phyloP scores from a whole-genome alignment of 2,113 vertebrate species.

The Chaetops frenatus region DNA sequence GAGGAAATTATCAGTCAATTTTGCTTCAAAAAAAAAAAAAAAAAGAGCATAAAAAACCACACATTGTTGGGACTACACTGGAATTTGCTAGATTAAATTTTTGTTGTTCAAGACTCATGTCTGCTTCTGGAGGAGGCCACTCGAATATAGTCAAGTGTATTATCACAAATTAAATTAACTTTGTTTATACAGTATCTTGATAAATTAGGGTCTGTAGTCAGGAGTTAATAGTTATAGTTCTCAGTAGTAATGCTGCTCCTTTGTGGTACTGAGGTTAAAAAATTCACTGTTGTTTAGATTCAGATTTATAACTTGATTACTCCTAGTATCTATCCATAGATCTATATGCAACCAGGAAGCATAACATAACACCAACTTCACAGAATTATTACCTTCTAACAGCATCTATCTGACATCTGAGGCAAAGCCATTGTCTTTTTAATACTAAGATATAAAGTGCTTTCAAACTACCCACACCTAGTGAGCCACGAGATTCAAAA shows the following conservation, averaged over 20 bases:
- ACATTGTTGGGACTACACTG: neutral
- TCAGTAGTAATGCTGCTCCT: neutral
- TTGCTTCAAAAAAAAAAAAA: neutral
- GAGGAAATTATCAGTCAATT: neutral
- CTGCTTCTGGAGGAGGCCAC: neutral
- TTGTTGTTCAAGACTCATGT: neutral
- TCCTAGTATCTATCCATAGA: neutral
- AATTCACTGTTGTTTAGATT: neutral
- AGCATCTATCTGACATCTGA: neutral
- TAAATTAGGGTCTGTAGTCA: neutral
- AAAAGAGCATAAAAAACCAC: neutral
- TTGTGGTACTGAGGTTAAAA: neutral
- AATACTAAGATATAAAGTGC: neutral
- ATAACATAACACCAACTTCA: neutral
- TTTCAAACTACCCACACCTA: neutral
- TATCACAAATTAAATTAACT: neutral
- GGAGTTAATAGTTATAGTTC: neutral
- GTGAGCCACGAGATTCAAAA: neutral
- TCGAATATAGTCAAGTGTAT: neutral
- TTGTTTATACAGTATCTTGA: neutral
- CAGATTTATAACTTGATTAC: neutral
- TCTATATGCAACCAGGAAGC: neutral
- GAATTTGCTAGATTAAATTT: neutral
- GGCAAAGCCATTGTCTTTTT: neutral
- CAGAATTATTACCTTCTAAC: neutral